Base-by-base conservation (phyloP, 2,113 vertebrate genomes). In the Nyctereutes procyonoides region DNA sequence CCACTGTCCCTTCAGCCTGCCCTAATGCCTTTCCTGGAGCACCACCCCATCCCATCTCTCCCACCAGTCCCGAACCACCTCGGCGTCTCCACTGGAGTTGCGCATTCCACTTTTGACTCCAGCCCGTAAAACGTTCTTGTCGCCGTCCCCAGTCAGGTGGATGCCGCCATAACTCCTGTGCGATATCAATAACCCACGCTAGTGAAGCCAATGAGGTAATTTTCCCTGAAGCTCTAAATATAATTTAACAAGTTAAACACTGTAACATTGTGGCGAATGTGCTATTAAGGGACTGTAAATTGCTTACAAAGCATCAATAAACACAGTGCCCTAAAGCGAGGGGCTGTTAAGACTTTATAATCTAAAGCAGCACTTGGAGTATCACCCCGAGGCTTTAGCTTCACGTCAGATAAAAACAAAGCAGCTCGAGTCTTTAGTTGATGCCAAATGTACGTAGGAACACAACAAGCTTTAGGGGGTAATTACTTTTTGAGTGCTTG, bases 201-300 rank as follows among this genome's bases (percentile, higher is more conserved):
- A 96, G 97, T 84, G 96, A 98, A 98, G 97, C 98, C 98, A 96
- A 91, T 98, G 96, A 98, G 97, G 97, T 98, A 98, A 98, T 98
- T 98, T 97, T 98, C 97, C 98, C 98, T 97, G 98, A 97, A 98
- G 94, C 97, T 98, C 97, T 98, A 98, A 98, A 98, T 98, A 98
- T 98, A 98, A 98, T 98, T 98, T 98, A 98, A 98, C 97, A 98
- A 97, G 98, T 98, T 98, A 98, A 98, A 98, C 98, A 97, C 97
- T 97, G 96, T 97, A 98, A 93, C 87, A 87, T 93, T 98, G 97
- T 98, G 97, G 91, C 97, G 97, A 98, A 98, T 98, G 98, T 86
- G 24, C 98, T 98, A 88, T 98, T 98, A 98, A 97, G 96, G 97
- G 98, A 93, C 98, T 98, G 97, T 98, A 98, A 98, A 98, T 98